These are phyloP conservation scores for Microctenopoma lineatum DNA, from an alignment of 2,797 vertebrate species.

Conservation along the genomic window DNA sequence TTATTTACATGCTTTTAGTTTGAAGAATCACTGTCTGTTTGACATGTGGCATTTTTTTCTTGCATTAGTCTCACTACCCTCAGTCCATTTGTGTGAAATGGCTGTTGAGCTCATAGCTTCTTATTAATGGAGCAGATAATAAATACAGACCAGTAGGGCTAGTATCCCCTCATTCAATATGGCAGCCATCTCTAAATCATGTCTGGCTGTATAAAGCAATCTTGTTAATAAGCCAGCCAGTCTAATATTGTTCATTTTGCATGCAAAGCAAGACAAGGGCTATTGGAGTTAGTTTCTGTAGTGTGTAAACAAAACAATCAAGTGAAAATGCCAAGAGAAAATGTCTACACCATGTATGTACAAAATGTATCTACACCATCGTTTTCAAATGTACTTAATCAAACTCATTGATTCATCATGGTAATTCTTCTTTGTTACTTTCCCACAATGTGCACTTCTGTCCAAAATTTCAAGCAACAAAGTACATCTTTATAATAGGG, in stretches of 20 bases:
- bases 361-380: slow-evolving; percentile 6
- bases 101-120: slow-evolving; percentile 74
- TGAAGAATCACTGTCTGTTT: slow-evolving; percentile 64
- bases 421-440: slow-evolving; percentile 6
- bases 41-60: slow-evolving; percentile 60
- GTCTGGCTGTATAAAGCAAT: slow-evolving; percentile 77
- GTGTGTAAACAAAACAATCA: slow-evolving; percentile 63
- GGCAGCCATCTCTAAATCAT: slow-evolving; percentile 79
- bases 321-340: slow-evolving; percentile 52
- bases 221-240: slow-evolving; percentile 74
- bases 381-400: background rate
- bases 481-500: slow-evolving; percentile 15
- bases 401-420: slow-evolving; percentile 14
- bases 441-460: background rate
- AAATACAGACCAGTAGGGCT: slow-evolving; percentile 76
- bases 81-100: slow-evolving; percentile 75
- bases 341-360: slow-evolving; percentile 29
- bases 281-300: slow-evolving; percentile 49
- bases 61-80: slow-evolving; percentile 57
- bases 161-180: slow-evolving; percentile 79
- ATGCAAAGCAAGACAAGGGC: slow-evolving; percentile 72
- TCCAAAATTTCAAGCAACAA: slow-evolving; percentile 17
- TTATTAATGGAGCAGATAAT: slow-evolving; percentile 81
- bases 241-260: slow-evolving; percentile 74
- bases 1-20: slow-evolving; percentile 57